Conservation (phyloP, 2,888 invertebrate species). For the Crepidodera aurea region DNA sequence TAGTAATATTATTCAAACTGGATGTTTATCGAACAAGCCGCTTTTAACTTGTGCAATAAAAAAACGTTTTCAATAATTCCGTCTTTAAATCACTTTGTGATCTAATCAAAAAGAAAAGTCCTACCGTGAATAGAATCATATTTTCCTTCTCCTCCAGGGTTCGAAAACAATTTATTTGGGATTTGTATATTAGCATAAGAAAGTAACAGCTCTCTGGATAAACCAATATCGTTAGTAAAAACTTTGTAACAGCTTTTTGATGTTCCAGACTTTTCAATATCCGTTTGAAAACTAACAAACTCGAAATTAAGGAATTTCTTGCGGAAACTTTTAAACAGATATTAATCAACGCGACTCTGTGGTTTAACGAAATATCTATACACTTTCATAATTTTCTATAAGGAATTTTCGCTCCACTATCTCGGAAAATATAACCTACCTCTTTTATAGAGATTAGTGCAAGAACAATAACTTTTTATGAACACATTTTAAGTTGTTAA, state of each 20-base stretch:
- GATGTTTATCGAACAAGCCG: too few relatives aligned
- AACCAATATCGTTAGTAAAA: slow-evolving; percentile 11
- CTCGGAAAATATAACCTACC: not conserved
- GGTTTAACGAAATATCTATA: slow-evolving; percentile 6
- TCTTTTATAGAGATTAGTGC: not conserved
- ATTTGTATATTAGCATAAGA: slow-evolving; percentile 4
- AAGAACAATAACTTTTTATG: not conserved
- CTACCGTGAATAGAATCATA: not conserved
- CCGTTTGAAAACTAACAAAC: slow-evolving; percentile 10
- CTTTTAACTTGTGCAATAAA: not conserved
- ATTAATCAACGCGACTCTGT: slow-evolving; percentile 8
- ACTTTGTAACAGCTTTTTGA: slow-evolving; percentile 17
- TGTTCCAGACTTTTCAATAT: slow-evolving; percentile 12
- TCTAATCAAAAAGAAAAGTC: not conserved
- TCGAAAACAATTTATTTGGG: slow-evolving; percentile 9
- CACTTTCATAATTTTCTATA: slow-evolving; percentile 14
- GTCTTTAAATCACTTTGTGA: not conserved
- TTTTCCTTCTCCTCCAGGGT: not conserved
- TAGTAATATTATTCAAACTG: too few relatives aligned
- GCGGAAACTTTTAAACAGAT: slow-evolving; percentile 13
- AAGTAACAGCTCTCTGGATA: not conserved
- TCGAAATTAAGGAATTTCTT: slow-evolving; percentile 11
- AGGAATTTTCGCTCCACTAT: not conserved
- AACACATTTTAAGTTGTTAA: not conserved
- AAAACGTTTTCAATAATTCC: not conserved